Evolutionary conservation across 2,113 vertebrate genomes (phyloP), one percentile per base, ranked within the genome.

Genomic region (Axis porcinus): DNA sequence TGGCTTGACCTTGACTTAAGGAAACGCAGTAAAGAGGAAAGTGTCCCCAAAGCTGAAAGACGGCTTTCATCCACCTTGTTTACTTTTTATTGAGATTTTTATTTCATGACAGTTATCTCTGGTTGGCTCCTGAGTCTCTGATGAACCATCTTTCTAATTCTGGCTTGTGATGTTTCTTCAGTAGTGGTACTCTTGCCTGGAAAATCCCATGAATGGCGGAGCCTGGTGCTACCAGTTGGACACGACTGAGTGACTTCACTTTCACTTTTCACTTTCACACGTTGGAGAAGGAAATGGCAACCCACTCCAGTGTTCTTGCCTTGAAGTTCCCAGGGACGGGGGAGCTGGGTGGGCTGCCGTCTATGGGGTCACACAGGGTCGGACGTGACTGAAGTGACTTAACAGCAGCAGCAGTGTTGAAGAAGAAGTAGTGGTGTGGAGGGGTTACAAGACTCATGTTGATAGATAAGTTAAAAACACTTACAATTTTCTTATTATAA

Each of bases 1-100:
- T 93, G 19, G 58, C 33, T 67, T 95, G 76, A 89, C 67, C 86
- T 97, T 86, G 79, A 27, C 85, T 86, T 94, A 36, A 87, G 64
- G 62, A 94, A 85, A 60, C 0, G 3, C 25, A 11, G 64, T 81
- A 45, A 67, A 95, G 82, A 78, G 36, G 15, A 93, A 76, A 12
- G 25, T 21, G 13, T 45, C 40, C 62, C 54, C 33, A 28, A 33
- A 74, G 57, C 33, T 52, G 40, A 70, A 52, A 88, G n/a, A 58
- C 8, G 4, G 47, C 55, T 91, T n/a, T 55, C 50, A 84, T 54
- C 87, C 83, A 89, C 67, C 83, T 70, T 79, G 33, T 89, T 88
- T 54, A 45, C 81, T 70, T 87, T 87, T 86, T 45, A 55, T 23
- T 54, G 70, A 82, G 81, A 60, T 70, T 92, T 94, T 91, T 94